Base-by-base conservation (phyloP, 2,888 invertebrate genomes). In the Meandrusa payeni region DNA sequence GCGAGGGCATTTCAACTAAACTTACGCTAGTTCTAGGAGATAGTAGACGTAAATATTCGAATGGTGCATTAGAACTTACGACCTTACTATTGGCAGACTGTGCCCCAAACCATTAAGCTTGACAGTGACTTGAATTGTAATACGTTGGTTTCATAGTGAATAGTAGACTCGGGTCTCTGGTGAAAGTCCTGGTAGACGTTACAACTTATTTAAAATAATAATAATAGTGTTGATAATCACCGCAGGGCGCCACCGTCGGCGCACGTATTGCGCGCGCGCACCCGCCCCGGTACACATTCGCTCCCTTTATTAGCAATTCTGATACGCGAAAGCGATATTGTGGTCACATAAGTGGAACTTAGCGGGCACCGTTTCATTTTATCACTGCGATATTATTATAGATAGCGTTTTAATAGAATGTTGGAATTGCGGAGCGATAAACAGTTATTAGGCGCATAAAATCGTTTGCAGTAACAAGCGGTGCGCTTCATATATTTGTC, bases 251-350 rank as follows among this genome's bases (percentile, higher is more conserved):
- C 66, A 66, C 70, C 38, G 59, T 57, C 53, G 41, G 44, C 51
- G 39, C 69, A 70, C 69, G 70, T 68, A 56, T 61, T 51, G 51
- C 54, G 64, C 68, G 55, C 59, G 59, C 64, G 71, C 73, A 63
- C 63, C 55, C 52, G 56, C 55, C 13, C 49, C 66, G 73, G 71
- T 76, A 78, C 66, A 81, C 77, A 79, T 79, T 77, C 69, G 51
- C 75, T 65, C 61, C 69, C 69, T 76, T 72, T 81, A 82, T 83
- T 85, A 80, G 78, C 82, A 82, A 85, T 80, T 81, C 83, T 64
- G 82, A 85, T 83, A 77, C 64, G 76, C 74, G 77, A 79, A 80
- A 81, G 77, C 79, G 70, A 79, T 80, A 78, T 71, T 67, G 66
- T 68, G 68, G 64, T 64, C 73, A 76, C 74, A 79, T 80, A 81